Evolutionary conservation across 1,140 invertebrate genomes (phyloP), one percentile per base, ranked within the genome.

Genomic region (Melipona quadrifasciata): DNA sequence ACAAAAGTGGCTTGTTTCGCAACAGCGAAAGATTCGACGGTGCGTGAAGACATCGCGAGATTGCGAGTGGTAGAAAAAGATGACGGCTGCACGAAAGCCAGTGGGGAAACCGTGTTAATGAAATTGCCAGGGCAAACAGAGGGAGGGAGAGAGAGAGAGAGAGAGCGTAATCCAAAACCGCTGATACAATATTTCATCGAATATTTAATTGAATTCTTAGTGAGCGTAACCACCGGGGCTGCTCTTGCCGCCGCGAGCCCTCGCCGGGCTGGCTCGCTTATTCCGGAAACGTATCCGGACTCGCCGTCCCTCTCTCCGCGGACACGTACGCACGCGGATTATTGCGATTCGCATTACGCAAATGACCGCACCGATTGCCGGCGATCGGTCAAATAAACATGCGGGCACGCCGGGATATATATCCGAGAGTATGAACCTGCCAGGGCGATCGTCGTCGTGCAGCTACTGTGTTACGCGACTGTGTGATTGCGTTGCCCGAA

Each of bases 191-290:
- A 93, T 93, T 93, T 92, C 93, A 92, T 91, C 89, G 89, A 92
- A 93, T 92, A 93, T 93, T 93, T 92, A 93, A 92, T 91, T 90
- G 89, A 92, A 93, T 92, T 92, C 90, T 93, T 93, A 93, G 89
- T 70, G 76, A 74, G 64, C 77, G 73, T 71, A 81, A 76, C 79
- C 83, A 57, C 68, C 73, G 55, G 39, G 39, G 39, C 24, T 82
- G 70, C 51, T 76, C 16, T 21, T 57, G 53, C 31, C 31, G 21
- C 57, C 34, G 75, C 58, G 10, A 51, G 61, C 68, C 65, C 47
- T 75, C n/a, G 68, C 61, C 27, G 27, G 70, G 39, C 64, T 53
- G 31, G 71, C 75, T 85, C 57, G 73, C 55, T 80, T 76, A 83
- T 57, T 58, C 77, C 55, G 77, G 77, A 87, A 86, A 86, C 70